Base-by-base conservation (phyloP, 2,113 vertebrate genomes). In the Indicator indicator region DNA sequence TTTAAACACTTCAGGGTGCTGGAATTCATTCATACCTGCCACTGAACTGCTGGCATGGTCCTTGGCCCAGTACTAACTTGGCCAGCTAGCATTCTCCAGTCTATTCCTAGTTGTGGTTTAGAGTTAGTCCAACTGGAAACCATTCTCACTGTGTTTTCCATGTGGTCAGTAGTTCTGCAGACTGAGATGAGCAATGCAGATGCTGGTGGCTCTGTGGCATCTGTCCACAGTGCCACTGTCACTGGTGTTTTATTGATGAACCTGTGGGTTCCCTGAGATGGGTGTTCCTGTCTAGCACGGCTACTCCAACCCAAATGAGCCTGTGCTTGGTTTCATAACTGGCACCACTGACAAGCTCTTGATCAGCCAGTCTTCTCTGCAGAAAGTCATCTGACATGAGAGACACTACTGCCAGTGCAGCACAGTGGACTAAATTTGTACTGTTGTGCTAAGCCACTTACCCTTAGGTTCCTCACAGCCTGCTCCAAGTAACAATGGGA, bases 221-320 rank as follows among this genome's bases (percentile, higher is more conserved):
- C 59, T 82, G 63, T 52, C 63, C 64, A 52, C 36, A 20, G 50
- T 30, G 77, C 77, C 32, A 21, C 16, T 36, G 33, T 44, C 63
- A 55, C 56, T n/a, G 32, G 11, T 26, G 18, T 60, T 82, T 46
- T 54, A 52, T 11, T 33, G 44, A 17, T 10, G n/a, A 10, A 11
- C 0, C 0, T 15, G 58, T 24, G 18, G 36, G 32, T 27, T 67
- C 44, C 18, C 62, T 16, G 50, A 65, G 65, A 7, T 1, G 4
- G 56, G n/a, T 48, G 26, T 48, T 64, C 32, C 58, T 48, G 33
- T 18, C 42, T 46, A 26, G 24, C 20, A 12, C 16, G 56, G 32
- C 63, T 52, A 7, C 63, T 33, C 27, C 48, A 58, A 21, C 55
- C 21, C 56, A 40, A 32, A 23, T 13, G 48, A 44, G 8, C n/a